Conservation (phyloP, 2,113 vertebrate species). For the Solenodon paradoxus region DNA sequence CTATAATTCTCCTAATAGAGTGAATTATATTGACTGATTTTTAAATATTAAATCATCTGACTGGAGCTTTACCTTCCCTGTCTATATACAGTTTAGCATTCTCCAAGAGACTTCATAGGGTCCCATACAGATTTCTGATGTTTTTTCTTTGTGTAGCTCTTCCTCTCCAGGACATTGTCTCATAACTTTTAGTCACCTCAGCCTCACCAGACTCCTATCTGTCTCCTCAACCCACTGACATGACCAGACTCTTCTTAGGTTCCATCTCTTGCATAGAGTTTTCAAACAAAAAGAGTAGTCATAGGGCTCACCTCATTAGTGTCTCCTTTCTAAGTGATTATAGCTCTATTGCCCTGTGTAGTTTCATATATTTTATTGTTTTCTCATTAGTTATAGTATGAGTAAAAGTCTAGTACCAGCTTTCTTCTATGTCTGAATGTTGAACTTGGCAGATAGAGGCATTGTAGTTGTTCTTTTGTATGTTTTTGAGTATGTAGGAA, state of each 20-base stretch:
- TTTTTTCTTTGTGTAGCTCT: background rate
- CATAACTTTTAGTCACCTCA: background rate
- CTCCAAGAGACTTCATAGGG: background rate
- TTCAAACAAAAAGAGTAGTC: background rate
- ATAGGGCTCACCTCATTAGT: background rate
- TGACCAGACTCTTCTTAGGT: background rate
- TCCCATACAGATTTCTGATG: background rate
- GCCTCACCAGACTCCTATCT: background rate
- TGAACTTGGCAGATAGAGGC: background rate
- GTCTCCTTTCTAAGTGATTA: background rate
- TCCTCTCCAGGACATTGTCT: background rate
- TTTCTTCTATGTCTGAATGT: background rate
- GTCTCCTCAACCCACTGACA: background rate
- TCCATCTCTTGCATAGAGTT: background rate
- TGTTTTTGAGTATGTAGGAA: background rate
- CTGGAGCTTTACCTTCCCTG: background rate
- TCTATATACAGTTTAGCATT: background rate
- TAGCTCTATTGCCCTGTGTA: too few relatives aligned
- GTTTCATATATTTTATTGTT: background rate
- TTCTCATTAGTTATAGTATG: background rate
- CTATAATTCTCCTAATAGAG: background rate
- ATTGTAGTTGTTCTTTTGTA: background rate
- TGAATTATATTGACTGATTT: background rate
- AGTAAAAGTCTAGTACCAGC: background rate
- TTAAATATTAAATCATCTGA: background rate